A percentile compares a stretch with the other conserved stretches of the same genome.
Conservation (phyloP, 1,140 invertebrate genomes). For the Galendromus occidentalis region DNA sequence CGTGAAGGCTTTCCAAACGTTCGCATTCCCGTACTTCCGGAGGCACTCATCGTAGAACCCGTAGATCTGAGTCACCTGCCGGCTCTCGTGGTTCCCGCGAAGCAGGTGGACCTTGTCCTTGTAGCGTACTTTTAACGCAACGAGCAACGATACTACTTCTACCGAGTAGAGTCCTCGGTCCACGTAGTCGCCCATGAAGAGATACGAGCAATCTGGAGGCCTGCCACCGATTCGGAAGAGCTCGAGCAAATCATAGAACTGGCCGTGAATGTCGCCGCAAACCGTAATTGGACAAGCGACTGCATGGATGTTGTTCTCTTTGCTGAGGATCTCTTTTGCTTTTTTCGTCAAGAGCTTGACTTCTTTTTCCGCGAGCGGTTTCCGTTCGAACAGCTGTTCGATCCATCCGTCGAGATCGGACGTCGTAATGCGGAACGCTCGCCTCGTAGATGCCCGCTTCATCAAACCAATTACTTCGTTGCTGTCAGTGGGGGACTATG, state of each 20-base stretch:
- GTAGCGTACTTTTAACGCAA: slow-evolving; percentile 96
- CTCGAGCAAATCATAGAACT: slow-evolving; percentile 33
- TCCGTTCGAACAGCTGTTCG: not conserved
- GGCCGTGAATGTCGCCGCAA: slow-evolving; percentile 34
- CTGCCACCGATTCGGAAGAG: slow-evolving; percentile 34
- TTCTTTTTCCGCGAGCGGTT: not conserved
- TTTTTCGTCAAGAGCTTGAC: not conserved
- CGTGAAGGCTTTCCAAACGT: slow-evolving; percentile 96
- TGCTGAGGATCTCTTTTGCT: not conserved
- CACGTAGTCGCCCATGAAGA: slow-evolving; percentile 34
- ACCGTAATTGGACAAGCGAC: slow-evolving; percentile 16
- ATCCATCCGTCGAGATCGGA: slow-evolving; percentile 1
- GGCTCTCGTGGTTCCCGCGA: slow-evolving; percentile 62
- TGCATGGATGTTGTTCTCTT: not conserved
- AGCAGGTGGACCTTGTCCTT: slow-evolving; percentile 76
- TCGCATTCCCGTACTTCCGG: slow-evolving; percentile 73
- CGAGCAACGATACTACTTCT: slow-evolving; percentile 40
- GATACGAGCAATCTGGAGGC: slow-evolving; percentile 30
- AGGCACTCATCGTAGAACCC: slow-evolving; percentile 93
- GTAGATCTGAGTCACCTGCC: slow-evolving; percentile 56
- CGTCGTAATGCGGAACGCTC: not conserved
- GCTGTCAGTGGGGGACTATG: no score
- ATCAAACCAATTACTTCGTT: not conserved
- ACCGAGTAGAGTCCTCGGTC: slow-evolving; percentile 39
- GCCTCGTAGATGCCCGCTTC: not conserved